phyloP scores from a whole-genome alignment of 35 echinoderm and acorn worm genomes.

The Holothuria glaberrima region DNA sequence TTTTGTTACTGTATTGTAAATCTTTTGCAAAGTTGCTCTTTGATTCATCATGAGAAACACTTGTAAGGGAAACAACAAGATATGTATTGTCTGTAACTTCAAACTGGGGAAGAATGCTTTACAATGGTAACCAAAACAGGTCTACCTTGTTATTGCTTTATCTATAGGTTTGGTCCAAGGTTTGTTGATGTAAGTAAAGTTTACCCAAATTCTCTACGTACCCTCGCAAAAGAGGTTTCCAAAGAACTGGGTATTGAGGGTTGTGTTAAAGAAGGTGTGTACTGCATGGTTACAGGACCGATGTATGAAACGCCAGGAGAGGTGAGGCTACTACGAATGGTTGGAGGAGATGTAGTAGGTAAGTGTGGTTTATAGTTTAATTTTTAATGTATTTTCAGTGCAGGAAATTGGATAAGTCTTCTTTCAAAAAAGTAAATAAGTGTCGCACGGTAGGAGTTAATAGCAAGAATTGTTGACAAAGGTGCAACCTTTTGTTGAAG shows the following conservation, averaged over 20 bases:
- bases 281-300: constrained; percentile 48
- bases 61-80: no score
- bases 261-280: constrained; percentile 31
- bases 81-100: no score
- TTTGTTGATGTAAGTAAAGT: constrained; percentile 72
- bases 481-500: no score
- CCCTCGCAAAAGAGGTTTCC: constrained; percentile 23
- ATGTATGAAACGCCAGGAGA: constrained; percentile 53
- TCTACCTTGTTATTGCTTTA: no score
- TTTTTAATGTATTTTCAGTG: neutral
- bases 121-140: no score
- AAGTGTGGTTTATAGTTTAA: neutral
- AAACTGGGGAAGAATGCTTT: no score
- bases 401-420: neutral
- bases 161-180: constrained; percentile 89
- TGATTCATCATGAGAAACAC: no score
- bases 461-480: no score
- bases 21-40: no score
- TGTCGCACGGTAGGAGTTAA: no score
- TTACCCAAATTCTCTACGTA: constrained; percentile 69
- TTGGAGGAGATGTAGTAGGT: constrained; percentile 57
- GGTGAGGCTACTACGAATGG: neutral
- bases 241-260: neutral
- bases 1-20: no score
- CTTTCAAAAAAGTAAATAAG: no score